These are phyloP conservation scores for Drosophila nr. perissopoda DNA, from an alignment of 2,888 invertebrate species.

Conservation along the genomic window DNA sequence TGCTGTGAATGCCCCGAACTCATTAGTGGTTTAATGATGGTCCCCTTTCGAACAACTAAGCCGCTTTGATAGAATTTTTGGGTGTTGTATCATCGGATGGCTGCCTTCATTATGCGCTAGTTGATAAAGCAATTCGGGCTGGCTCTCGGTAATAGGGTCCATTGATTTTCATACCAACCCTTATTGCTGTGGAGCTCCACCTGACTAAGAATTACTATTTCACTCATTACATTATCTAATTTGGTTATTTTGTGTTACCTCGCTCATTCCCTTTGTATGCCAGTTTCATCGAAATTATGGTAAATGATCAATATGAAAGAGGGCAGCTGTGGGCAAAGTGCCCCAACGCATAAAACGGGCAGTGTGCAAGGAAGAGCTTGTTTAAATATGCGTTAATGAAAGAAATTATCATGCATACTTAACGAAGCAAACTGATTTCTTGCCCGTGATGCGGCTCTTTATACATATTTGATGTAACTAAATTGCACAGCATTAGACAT, in stretches of 20 bases:
- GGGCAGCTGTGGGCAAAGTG: neutral
- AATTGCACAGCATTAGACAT: slow-evolving; percentile 38
- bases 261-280: slow-evolving; percentile 44
- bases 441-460: slow-evolving; percentile 19
- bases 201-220: slow-evolving; percentile 27
- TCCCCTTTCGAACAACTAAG: slow-evolving; percentile 35
- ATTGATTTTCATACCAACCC: slow-evolving; percentile 9
- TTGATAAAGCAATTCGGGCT: slow-evolving; percentile 38
- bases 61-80: slow-evolving; percentile 68
- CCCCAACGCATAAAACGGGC: slow-evolving; percentile 5
- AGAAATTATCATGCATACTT: slow-evolving; percentile 73
- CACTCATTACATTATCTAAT: slow-evolving; percentile 21
- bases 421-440: slow-evolving; percentile 46
- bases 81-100: slow-evolving; percentile 69
- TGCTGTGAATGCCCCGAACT: slow-evolving; percentile 64
- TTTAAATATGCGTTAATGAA: slow-evolving; percentile 78
- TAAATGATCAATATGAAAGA: slow-evolving; percentile 50
- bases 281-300: slow-evolving; percentile 75
- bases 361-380: slow-evolving; percentile 24
- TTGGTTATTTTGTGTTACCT: slow-evolving; percentile 36
- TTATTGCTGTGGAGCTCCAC: neutral
- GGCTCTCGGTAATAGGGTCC: slow-evolving; percentile 12
- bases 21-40: slow-evolving; percentile 69
- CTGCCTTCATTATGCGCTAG: slow-evolving; percentile 67
- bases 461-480: slow-evolving; percentile 67